These are phyloP conservation scores for Cynoglossus semilaevis DNA, from an alignment of 2,113 vertebrate genomes.

Conservation along the genomic window DNA sequence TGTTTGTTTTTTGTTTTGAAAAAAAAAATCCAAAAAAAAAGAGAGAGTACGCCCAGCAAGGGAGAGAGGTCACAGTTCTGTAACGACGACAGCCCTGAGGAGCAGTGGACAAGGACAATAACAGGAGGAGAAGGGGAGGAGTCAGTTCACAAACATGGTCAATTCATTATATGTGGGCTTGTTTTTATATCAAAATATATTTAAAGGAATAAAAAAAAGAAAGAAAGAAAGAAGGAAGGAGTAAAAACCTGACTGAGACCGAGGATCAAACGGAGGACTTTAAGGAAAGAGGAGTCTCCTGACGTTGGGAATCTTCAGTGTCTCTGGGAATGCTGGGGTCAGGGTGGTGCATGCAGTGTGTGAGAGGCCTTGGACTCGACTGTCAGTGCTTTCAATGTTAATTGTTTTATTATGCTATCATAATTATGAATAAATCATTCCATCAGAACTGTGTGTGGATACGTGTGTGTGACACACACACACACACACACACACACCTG, in stretches of 20 bases:
- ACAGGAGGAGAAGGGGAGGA: slow-evolving; percentile 35
- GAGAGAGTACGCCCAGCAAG: slow-evolving; percentile 33
- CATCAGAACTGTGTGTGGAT: slow-evolving; percentile 68
- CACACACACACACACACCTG: not conserved
- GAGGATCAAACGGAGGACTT: slow-evolving; percentile 31
- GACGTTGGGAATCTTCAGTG: slow-evolving; percentile 38
- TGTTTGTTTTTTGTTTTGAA: slow-evolving; percentile 1
- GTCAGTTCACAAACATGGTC: slow-evolving; percentile 61
- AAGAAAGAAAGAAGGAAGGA: slow-evolving; percentile 44
- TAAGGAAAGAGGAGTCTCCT: slow-evolving; percentile 2
- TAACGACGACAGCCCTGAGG: slow-evolving; percentile 20
- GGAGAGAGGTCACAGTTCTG: slow-evolving; percentile 28
- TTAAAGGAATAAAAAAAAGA: slow-evolving; percentile 72
- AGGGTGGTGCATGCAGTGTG: slow-evolving; percentile 83
- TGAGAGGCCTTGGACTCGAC: slow-evolving; percentile 82
- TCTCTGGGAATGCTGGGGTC: slow-evolving; percentile 49
- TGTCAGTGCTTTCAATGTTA: slow-evolving; percentile 86
- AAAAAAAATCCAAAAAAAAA: slow-evolving; percentile 16
- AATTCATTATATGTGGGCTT: slow-evolving; percentile 69
- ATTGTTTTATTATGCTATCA: slow-evolving; percentile 90
- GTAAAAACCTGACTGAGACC: slow-evolving; percentile 45
- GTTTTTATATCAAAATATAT: slow-evolving; percentile 81
- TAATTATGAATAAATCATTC: slow-evolving; percentile 95
- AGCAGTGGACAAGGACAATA: slow-evolving; percentile 19
- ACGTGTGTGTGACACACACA: not conserved